Evolutionary conservation across 2,888 invertebrate genomes (phyloP).

Genomic region (Drosophila cognata): DNA sequence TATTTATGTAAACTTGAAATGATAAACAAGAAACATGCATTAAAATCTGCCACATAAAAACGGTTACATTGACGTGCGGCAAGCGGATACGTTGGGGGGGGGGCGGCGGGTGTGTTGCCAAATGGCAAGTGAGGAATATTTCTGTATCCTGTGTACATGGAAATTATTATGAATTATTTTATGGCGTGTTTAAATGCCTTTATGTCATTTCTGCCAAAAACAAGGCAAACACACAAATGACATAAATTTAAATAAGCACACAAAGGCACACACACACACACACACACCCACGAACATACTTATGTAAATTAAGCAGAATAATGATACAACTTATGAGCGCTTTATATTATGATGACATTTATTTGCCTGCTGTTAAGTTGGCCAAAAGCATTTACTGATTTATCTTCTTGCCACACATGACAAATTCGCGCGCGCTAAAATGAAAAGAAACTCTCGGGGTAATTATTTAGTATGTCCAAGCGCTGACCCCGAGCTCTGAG

Average conservation of each 20-base stretch:
- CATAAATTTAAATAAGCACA: slow-evolving; percentile 77
- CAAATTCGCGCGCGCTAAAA: slow-evolving; percentile 48
- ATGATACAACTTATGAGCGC: slow-evolving; percentile 76
- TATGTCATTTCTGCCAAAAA: slow-evolving; percentile 77
- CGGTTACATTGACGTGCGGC: slow-evolving; percentile 52
- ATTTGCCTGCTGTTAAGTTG: slow-evolving; percentile 51
- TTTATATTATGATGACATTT: slow-evolving; percentile 70
- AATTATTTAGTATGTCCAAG: slow-evolving; percentile 64
- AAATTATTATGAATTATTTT: slow-evolving; percentile 83
- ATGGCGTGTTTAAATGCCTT: slow-evolving; percentile 84
- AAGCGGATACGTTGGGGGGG: not conserved
- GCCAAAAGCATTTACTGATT: slow-evolving; percentile 61
- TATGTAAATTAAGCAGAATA: slow-evolving; percentile 64
- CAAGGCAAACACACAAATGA: slow-evolving; percentile 78
- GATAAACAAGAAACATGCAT: slow-evolving; percentile 76
- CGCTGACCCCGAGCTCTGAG: slow-evolving; percentile 43
- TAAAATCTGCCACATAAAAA: slow-evolving; percentile 68
- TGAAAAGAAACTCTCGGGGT: slow-evolving; percentile 44
- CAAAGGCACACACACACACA: slow-evolving; percentile 20
- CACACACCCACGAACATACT: slow-evolving; percentile 4
- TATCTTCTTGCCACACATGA: slow-evolving; percentile 55
- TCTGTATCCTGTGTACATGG: slow-evolving; percentile 66
- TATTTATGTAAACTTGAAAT: slow-evolving; percentile 60
- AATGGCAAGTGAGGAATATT: slow-evolving; percentile 34
- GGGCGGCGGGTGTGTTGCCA: slow-evolving; percentile 1